Evolutionary conservation across 2,113 vertebrate genomes (phyloP).

Genomic region (Varanus salvator): DNA sequence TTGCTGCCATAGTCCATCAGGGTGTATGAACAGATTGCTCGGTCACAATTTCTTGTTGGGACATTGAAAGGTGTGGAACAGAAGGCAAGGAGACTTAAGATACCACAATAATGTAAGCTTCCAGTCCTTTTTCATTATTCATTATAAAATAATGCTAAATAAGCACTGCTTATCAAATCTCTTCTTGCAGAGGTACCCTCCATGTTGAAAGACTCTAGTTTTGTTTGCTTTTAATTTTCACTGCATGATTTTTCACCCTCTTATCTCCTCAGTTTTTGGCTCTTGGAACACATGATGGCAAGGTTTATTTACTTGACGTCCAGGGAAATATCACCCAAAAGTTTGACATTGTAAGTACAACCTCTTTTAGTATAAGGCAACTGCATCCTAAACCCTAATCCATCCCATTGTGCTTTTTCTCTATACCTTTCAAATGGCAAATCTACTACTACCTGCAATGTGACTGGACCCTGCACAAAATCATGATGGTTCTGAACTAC

Average conservation of each 20-base stretch:
- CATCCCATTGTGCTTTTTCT: background rate
- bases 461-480: background rate
- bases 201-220: background rate
- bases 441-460: background rate
- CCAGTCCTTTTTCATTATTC: conserved; percentile 57
- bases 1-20: conserved; percentile 82
- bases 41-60: conserved; percentile 72
- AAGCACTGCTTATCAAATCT: conserved; percentile 30
- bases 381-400: background rate
- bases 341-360: conserved; percentile 95
- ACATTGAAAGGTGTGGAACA: conserved; percentile 6
- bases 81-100: conserved; percentile 63
- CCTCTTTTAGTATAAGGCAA: conserved; percentile 17
- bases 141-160: conserved; percentile 42
- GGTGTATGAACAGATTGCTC: conserved; percentile 61
- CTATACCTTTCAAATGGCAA: background rate
- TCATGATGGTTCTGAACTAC: background rate
- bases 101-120: conserved; percentile 59
- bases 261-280: conserved; percentile 89
- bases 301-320: conserved; percentile 95
- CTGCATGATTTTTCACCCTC: conserved; percentile 48
- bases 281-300: conserved; percentile 96
- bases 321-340: conserved; percentile 97
- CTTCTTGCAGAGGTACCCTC: background rate
- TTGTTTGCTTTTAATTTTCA: conserved; percentile 34